Conservation (phyloP, 2,113 vertebrate species). For the Arvicanthis niloticus region DNA sequence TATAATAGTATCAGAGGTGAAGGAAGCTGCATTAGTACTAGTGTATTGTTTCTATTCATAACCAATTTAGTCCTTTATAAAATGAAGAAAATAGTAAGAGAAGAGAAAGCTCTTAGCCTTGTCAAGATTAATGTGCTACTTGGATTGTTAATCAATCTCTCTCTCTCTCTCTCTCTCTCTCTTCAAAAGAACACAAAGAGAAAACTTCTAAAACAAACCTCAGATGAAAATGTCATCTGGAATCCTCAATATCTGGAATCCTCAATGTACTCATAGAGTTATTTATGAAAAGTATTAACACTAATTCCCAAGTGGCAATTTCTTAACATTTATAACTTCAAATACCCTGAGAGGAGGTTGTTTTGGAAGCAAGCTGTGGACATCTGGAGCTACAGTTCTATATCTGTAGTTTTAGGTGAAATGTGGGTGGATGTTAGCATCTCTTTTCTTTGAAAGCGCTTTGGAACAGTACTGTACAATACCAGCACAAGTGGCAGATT, state of each 20-base stretch:
- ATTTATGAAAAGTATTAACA: slow-evolving; percentile 36
- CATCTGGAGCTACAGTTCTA: slow-evolving; percentile 62
- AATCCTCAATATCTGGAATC: slow-evolving; percentile 4
- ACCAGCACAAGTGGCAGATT: slow-evolving; percentile 66
- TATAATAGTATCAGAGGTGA: slow-evolving; percentile 48
- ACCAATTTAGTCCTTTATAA: slow-evolving; percentile 50
- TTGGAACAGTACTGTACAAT: slow-evolving; percentile 66
- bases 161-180: slow-evolving; percentile 18
- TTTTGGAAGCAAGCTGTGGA: slow-evolving; percentile 64
- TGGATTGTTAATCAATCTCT: slow-evolving; percentile 56
- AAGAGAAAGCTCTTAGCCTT: slow-evolving; percentile 57
- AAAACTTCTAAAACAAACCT: slow-evolving; percentile 67
- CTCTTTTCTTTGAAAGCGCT: slow-evolving; percentile 71
- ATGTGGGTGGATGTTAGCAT: slow-evolving; percentile 74
- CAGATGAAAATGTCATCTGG: slow-evolving; percentile 31
- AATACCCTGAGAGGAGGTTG: slow-evolving; percentile 27
- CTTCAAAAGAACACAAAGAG: slow-evolving; percentile 61
- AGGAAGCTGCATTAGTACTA: slow-evolving; percentile 50
- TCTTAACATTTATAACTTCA: slow-evolving; percentile 57
- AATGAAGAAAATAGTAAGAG: slow-evolving; percentile 60
- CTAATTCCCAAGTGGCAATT: not conserved
- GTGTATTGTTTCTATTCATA: slow-evolving; percentile 64
- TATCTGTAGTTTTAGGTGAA: slow-evolving; percentile 59
- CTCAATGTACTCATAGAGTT: slow-evolving; percentile 6
- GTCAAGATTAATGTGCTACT: slow-evolving; percentile 72